phyloP scores from a whole-genome alignment of 2,113 vertebrate species.

The Thinocorus orbignyianus region DNA sequence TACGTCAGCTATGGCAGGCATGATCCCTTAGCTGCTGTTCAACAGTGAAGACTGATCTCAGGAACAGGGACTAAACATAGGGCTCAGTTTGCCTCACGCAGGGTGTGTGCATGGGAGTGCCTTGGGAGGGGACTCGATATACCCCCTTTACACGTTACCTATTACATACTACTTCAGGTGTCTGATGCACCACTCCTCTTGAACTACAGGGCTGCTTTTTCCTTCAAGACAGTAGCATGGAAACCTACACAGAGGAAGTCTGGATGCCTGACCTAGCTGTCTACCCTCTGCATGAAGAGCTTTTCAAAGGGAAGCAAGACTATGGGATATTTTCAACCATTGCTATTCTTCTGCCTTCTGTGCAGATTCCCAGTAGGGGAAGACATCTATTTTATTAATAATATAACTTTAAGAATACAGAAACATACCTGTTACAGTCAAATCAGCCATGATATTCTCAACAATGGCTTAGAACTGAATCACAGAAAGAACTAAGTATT shows the following conservation, averaged over 20 bases:
- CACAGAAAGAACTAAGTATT: not conserved
- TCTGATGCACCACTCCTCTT: not conserved
- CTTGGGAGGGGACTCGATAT: accelerated
- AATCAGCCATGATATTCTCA: not conserved
- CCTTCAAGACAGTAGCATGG: not conserved
- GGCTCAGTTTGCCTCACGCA: not conserved
- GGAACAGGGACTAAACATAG: not conserved
- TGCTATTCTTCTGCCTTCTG: not conserved
- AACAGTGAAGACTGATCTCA: not conserved
- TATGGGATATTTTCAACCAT: not conserved
- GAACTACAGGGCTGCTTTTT: not conserved
- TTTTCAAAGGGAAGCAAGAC: not conserved
- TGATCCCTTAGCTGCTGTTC: not conserved
- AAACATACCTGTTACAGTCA: not conserved
- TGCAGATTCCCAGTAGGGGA: not conserved
- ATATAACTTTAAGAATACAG: not conserved
- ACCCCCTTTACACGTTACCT: not conserved
- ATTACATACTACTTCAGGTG: not conserved
- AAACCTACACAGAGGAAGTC: not conserved
- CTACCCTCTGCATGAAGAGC: not conserved
- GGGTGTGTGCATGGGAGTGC: too few species aligned
- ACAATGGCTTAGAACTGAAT: not conserved
- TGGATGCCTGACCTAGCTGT: not conserved
- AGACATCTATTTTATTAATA: not conserved
- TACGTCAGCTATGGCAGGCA: accelerated